Conservation (phyloP, 2,888 invertebrate genomes). For the Prosopocoilus inquinatus region DNA sequence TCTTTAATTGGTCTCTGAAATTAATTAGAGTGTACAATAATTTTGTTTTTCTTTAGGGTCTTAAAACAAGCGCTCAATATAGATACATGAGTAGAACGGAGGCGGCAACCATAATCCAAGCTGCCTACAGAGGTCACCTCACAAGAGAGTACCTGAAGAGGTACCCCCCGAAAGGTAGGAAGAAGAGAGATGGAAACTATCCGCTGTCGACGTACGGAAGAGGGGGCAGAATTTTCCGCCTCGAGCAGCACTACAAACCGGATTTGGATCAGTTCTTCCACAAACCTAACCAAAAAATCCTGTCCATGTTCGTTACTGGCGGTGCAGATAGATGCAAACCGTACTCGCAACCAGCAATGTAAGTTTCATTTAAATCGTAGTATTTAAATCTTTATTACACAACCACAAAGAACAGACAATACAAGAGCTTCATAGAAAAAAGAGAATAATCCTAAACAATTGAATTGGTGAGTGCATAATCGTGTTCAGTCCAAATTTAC, state of each 20-base stretch:
- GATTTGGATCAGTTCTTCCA: slow-evolving; percentile 46
- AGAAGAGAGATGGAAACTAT: slow-evolving; percentile 24
- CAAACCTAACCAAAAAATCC: slow-evolving; percentile 16
- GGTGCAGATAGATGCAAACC: slow-evolving; percentile 1
- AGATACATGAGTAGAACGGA: slow-evolving; percentile 36
- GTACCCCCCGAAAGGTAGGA: slow-evolving; percentile 27
- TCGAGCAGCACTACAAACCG: slow-evolving; percentile 46
- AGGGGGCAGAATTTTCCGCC: slow-evolving; percentile 43
- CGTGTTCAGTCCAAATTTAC: too few species aligned
- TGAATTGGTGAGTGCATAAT: too few species aligned
- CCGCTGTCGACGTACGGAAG: slow-evolving; percentile 46
- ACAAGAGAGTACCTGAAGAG: slow-evolving; percentile 40
- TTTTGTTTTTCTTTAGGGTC: too few species aligned
- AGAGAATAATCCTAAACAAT: too few species aligned
- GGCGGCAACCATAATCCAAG: slow-evolving; percentile 47
- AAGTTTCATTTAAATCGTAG: neutral
- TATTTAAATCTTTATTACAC: too few species aligned
- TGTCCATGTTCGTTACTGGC: slow-evolving; percentile 19
- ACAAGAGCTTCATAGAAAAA: too few species aligned
- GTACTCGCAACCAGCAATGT: slow-evolving; percentile 8
- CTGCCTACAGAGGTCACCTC: slow-evolving; percentile 39
- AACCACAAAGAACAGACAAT: too few species aligned
- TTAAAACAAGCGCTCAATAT: neutral
- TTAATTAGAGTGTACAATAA: too few species aligned
- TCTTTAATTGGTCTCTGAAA: too few species aligned